Evolutionary conservation across 2,113 vertebrate genomes (phyloP), one percentile per base, ranked within the genome.

Genomic region (Triplophysa tibetana): DNA sequence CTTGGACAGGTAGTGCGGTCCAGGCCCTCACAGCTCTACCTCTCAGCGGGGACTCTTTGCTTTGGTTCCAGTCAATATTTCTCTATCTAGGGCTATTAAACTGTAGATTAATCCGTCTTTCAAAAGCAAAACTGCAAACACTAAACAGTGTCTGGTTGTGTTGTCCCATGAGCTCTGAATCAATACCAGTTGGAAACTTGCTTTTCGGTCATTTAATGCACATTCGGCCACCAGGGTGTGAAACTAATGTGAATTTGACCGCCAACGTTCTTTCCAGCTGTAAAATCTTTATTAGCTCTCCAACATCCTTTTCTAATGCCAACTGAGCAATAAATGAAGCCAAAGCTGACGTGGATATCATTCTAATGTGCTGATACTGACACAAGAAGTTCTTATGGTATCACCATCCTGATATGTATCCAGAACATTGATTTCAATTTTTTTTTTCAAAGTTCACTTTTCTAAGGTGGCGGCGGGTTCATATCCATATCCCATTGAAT

Each of bases 11-110:
- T 23, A 43, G 58, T 1, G 38, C 10, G 7, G 38, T 73, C 60
- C 70, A 24, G 12, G 9, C 8, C 1, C n/a, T 58, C 54, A 58
- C 54, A 58, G 54, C 9, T 19, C 8, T 6, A 19, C 16, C 54
- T 23, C 33, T 73, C 29, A 73, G 13, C 13, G 17, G 54, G 1
- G 8, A 8, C 52, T 60, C 13, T 60, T 9, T 16, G n/a, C 70
- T 21, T 21, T 23, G 70, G n/a, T 41, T 9, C 52, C 29, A 60
- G 29, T 73, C 52, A 38, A 73, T 73, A 60, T 43, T 73, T 16
- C 54, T 60, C 33, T 0, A 12, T 60, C 70, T 73, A 24, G 54
- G 33, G 56, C 43, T 33, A 73, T 73, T 73, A 73, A 73, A 4
- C 29, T 29, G 21, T 43, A 14, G 70, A 73, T 60, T 73, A 10